A percentile compares a stretch with the other conserved stretches of the same genome.
Conservation (phyloP, 2,888 invertebrate genomes). For the Ochlodes sylvanus region DNA sequence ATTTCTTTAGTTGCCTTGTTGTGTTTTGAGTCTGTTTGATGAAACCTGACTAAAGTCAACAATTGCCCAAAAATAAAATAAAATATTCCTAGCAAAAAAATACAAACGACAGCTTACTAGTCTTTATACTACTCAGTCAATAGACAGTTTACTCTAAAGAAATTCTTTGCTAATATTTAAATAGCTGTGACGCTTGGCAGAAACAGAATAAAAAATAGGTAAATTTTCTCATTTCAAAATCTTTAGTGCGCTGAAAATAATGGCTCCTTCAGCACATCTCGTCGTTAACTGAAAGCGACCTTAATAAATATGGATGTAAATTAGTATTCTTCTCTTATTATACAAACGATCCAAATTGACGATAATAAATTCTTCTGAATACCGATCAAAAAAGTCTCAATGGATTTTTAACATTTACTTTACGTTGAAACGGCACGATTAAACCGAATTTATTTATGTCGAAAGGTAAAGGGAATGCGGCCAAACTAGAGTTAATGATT, state of each 20-base stretch:
- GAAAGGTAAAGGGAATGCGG: background rate
- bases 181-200: constrained; percentile 59
- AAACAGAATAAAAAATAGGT: constrained; percentile 60
- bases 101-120: too few relatives aligned
- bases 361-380: constrained; percentile 51
- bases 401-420: constrained; percentile 5
- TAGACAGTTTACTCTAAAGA: constrained; percentile 23
- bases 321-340: constrained; percentile 48
- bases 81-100: too few relatives aligned
- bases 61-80: too few relatives aligned
- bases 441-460: background rate
- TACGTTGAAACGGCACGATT: background rate
- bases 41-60: too few relatives aligned
- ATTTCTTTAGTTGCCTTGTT: too few relatives aligned
- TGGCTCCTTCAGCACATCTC: constrained; percentile 52
- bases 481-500: too few relatives aligned
- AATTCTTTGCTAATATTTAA: constrained; percentile 57
- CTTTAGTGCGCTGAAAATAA: constrained; percentile 57
- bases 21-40: too few relatives aligned
- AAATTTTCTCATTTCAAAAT: constrained; percentile 55
- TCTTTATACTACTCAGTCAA: background rate
- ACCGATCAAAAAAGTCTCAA: constrained; percentile 44
- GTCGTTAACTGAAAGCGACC: constrained; percentile 49
- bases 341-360: constrained; percentile 56
- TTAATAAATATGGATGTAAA: constrained; percentile 66